phyloP scores from a whole-genome alignment of 2,113 vertebrate genomes.

The Scytalopus superciliaris region DNA sequence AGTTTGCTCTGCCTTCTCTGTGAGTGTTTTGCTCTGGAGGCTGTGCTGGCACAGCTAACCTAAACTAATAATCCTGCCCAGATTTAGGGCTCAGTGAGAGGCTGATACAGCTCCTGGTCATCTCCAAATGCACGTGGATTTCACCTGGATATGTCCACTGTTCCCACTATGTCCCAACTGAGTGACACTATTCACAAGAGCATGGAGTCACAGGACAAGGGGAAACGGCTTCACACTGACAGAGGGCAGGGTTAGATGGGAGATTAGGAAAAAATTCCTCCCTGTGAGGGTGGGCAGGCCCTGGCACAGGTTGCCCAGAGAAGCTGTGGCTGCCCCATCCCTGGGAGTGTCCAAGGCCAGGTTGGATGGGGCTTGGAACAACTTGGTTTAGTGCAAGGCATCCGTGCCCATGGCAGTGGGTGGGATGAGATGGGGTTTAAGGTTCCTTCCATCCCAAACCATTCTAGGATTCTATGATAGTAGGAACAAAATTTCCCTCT shows the following conservation, averaged over 20 bases:
- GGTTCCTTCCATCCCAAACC: not conserved
- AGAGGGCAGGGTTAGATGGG: not conserved
- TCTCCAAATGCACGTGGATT: not conserved
- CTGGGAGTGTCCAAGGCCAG: not conserved
- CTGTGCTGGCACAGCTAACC: not conserved
- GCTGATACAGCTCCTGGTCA: not conserved
- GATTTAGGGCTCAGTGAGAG: not conserved
- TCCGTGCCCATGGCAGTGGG: not conserved
- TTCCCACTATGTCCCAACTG: not conserved
- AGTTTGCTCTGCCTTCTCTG: not conserved
- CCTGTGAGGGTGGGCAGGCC: rapidly evolving
- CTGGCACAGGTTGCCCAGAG: not conserved
- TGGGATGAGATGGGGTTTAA: not conserved
- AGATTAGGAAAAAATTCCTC: not conserved
- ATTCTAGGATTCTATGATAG: not conserved
- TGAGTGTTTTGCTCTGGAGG: not conserved
- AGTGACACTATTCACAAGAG: not conserved
- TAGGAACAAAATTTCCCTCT: not conserved
- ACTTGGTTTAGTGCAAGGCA: not conserved
- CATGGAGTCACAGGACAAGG: too few species aligned
- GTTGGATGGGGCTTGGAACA: rapidly evolving
- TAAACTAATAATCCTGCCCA: not conserved
- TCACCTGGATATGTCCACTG: not conserved
- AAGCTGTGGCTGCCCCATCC: not conserved
- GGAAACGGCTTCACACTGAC: not conserved